Percentiles rank a stretch among this genome's conserved stretches.
Conservation (phyloP, 2,888 invertebrate genomes). For the Ernsta delagoae region DNA sequence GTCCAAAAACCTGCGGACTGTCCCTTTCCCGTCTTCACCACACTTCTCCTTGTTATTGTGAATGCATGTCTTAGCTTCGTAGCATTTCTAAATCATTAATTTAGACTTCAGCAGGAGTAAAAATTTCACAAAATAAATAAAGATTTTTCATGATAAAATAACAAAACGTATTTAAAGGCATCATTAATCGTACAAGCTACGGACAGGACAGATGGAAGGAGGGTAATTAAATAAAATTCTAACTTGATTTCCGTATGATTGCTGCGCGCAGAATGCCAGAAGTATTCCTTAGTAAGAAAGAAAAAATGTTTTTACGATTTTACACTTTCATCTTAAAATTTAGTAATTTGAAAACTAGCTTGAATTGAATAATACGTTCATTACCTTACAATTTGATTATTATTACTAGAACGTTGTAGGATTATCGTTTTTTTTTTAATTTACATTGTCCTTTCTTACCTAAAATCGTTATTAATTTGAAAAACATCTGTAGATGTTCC, state of each 20-base stretch:
- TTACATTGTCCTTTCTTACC: too few relatives aligned
- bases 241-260: conserved; percentile 28
- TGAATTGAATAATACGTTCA: background rate
- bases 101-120: background rate
- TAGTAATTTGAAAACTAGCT: background rate
- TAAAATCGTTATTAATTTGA: too few relatives aligned
- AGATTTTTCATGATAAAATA: too few relatives aligned
- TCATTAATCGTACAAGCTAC: too few relatives aligned
- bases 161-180: too few relatives aligned
- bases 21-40: conserved; percentile 51
- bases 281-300: conserved; percentile 23
- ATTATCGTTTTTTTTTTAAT: too few relatives aligned
- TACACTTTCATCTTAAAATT: too few relatives aligned
- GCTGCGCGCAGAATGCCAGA: conserved; percentile 21
- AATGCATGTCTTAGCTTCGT: conserved; percentile 65
- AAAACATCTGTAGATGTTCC: background rate
- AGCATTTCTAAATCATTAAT: conserved; percentile 57
- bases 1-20: conserved; percentile 62
- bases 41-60: conserved; percentile 62
- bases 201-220: background rate
- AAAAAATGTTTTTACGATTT: too few relatives aligned
- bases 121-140: too few relatives aligned
- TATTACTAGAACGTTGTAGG: too few relatives aligned
- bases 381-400: too few relatives aligned
- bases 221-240: conserved; percentile 22